Percentiles rank a stretch among this genome's conserved stretches.
Evolutionary conservation across 2,888 invertebrate species (phyloP).

Genomic region (Gortyna flavago): DNA sequence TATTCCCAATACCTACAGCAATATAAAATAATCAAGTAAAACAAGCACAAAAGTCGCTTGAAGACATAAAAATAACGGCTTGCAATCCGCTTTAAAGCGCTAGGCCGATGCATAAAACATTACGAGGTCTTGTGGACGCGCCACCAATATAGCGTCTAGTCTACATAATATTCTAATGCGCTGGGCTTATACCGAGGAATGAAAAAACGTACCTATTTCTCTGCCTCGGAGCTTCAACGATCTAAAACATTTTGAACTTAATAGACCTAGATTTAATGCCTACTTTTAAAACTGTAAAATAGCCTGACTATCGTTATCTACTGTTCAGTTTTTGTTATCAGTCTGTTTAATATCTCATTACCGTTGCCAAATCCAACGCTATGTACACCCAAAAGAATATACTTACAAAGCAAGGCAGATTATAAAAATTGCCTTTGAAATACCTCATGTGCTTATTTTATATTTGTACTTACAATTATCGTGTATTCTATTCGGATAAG

Average conservation of each 20-base stretch:
- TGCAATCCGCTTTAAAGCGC: slow-evolving; percentile 73
- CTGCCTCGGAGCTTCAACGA: neutral
- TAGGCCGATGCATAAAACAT: slow-evolving; percentile 77
- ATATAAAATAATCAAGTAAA: slow-evolving; percentile 21
- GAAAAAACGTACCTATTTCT: slow-evolving; percentile 26
- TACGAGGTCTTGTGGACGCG: slow-evolving; percentile 71
- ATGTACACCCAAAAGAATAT: neutral
- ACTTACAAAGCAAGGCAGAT: neutral
- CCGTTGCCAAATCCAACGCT: neutral
- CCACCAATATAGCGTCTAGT: slow-evolving; percentile 71
- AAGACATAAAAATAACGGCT: slow-evolving; percentile 65
- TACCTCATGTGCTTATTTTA: neutral
- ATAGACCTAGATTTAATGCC: neutral
- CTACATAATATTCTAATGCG: slow-evolving; percentile 75
- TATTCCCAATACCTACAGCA: neutral
- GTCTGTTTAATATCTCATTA: neutral
- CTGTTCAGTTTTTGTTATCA: neutral
- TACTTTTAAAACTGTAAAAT: neutral
- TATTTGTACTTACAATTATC: accelerated
- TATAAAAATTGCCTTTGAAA: neutral
- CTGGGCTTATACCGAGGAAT: slow-evolving; percentile 46
- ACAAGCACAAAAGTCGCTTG: slow-evolving; percentile 49
- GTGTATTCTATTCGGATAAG: neutral
- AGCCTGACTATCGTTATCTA: too few species aligned
- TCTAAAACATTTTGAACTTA: neutral